phyloP scores from a whole-genome alignment of 2,113 vertebrate species.

The Podocnemis expansa region DNA sequence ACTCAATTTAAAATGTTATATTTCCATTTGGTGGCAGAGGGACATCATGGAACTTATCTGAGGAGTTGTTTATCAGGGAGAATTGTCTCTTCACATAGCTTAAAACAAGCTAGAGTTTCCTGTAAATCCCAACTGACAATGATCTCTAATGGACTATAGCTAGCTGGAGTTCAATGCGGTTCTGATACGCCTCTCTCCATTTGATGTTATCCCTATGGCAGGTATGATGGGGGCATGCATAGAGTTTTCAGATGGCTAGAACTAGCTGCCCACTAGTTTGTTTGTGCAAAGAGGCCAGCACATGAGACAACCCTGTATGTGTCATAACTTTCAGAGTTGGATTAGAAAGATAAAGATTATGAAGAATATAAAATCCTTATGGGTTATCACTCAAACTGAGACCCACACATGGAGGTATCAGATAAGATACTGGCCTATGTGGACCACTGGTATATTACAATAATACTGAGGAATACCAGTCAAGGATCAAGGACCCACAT shows the following conservation, averaged over 20 bases:
- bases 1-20: neutral
- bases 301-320: neutral
- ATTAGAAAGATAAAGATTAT: neutral
- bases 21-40: neutral
- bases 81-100: neutral
- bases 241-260: neutral
- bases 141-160: neutral
- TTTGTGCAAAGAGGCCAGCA: constrained; percentile 17
- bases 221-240: neutral
- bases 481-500: neutral
- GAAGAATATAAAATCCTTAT: neutral
- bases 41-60: neutral
- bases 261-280: constrained; percentile 12
- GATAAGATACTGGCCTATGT: neutral
- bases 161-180: neutral
- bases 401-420: neutral
- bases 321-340: constrained; percentile 2
- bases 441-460: neutral
- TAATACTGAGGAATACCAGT: neutral
- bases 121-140: neutral
- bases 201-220: neutral
- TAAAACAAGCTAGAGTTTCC: neutral
- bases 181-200: neutral
- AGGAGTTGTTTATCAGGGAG: fast-evolving
- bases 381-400: neutral